Conservation (phyloP, 1,140 invertebrate species). For the Rhizoglyphus robini region DNA sequence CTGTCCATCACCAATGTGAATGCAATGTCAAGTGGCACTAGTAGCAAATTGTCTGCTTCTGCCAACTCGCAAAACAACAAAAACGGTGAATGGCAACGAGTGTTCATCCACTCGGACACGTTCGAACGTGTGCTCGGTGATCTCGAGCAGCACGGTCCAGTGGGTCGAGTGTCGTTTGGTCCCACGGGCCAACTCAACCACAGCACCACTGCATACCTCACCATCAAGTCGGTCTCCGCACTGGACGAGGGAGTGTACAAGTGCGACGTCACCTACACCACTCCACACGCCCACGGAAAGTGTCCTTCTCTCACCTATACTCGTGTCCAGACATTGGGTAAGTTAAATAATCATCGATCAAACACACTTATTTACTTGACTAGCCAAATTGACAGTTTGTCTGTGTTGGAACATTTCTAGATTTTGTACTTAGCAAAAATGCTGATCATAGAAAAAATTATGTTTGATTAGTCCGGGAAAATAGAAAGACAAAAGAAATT, state of each 20-base stretch:
- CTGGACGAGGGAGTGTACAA: constrained; percentile 66
- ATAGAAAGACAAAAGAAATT: too few species aligned
- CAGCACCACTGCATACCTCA: constrained; percentile 24
- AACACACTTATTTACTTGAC: too few species aligned
- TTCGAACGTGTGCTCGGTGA: constrained; percentile 25
- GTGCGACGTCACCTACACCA: constrained; percentile 61
- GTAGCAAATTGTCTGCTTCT: not conserved
- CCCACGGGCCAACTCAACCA: constrained; percentile 12
- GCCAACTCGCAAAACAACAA: too few species aligned
- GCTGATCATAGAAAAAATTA: not conserved
- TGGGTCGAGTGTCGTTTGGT: constrained; percentile 15
- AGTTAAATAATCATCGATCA: not conserved
- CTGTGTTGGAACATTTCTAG: not conserved
- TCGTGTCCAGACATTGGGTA: constrained; percentile 21
- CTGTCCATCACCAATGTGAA: not conserved
- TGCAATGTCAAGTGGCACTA: not conserved
- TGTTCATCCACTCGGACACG: constrained; percentile 27
- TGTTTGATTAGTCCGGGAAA: too few species aligned
- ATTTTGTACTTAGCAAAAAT: not conserved
- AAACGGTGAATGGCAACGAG: constrained; percentile 26
- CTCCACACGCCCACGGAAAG: constrained; percentile 40
- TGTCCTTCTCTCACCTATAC: constrained; percentile 27
- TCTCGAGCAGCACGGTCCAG: constrained; percentile 15
- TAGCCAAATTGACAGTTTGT: not conserved
- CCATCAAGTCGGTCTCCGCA: constrained; percentile 40